These are phyloP conservation scores for Halocynthia aurantium DNA, from an alignment of 23 tunicate species.

Conservation along the genomic window DNA sequence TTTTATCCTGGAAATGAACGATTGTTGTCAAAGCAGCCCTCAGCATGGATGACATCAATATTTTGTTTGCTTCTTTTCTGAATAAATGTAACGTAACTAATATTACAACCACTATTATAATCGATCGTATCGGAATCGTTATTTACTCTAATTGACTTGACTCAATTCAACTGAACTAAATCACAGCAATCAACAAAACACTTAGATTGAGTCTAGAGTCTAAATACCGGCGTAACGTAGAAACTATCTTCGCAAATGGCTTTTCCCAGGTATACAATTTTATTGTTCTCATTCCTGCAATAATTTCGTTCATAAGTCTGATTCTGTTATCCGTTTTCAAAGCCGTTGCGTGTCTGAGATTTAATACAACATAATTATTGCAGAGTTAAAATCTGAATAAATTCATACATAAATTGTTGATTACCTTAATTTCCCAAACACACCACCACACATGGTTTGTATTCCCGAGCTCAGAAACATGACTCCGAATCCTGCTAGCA, in stretches of 20 bases:
- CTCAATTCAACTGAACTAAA: no score
- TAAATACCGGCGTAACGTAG: constrained; percentile 13
- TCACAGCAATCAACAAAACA: no score
- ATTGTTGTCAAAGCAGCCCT: constrained; percentile 37
- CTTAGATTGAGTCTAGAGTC: no score
- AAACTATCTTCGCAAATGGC: constrained; percentile 17
- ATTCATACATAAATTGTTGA: no score
- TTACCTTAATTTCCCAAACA: constrained; percentile 52
- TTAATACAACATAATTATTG: neutral
- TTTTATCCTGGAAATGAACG: constrained; percentile 11
- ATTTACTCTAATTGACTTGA: no score
- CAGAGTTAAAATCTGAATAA: neutral
- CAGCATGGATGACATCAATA: constrained; percentile 33
- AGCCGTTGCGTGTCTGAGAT: constrained; percentile 22
- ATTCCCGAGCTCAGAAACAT: constrained; percentile 21
- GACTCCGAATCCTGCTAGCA: constrained; percentile 28
- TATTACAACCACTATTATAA: no score
- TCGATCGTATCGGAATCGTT: no score
- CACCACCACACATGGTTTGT: constrained; percentile 42
- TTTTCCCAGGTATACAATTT: constrained; percentile 62
- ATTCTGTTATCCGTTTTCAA: constrained; percentile 32
- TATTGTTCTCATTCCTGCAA: constrained; percentile 50
- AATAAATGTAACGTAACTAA: neutral
- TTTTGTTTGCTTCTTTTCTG: constrained; percentile 39
- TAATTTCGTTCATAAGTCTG: constrained; percentile 31